Evolutionary conservation across 1,140 invertebrate species (phyloP).

Genomic region (Macrostomum lignano): DNA sequence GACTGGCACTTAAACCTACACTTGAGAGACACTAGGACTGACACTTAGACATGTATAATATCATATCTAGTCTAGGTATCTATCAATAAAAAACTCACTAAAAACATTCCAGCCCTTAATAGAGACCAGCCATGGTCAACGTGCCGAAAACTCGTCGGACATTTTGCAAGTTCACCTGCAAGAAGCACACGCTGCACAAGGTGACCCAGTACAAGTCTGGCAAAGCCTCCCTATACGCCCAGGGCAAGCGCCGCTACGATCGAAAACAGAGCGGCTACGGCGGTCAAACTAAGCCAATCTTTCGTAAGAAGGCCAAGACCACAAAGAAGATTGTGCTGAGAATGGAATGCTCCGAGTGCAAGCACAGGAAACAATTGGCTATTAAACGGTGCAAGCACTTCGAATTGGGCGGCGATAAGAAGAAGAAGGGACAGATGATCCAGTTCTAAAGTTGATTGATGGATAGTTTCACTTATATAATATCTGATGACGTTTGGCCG

Average conservation of each 20-base stretch:
- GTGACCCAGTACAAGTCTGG: conserved; percentile 99
- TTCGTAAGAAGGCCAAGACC: conserved; percentile 99
- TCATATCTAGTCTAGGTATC: no score
- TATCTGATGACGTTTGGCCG: no score
- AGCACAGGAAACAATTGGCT: conserved; percentile 76
- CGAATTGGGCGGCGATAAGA: conserved; percentile 96
- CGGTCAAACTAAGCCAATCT: conserved; percentile 98
- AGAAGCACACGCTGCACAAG: conserved; percentile 87
- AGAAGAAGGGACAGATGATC: conserved; percentile 74
- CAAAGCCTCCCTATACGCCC: conserved; percentile 42
- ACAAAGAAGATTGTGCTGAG: conserved; percentile 97
- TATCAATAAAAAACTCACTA: no score
- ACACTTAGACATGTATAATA: no score
- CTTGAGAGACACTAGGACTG: no score
- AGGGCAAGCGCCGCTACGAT: conserved; percentile 23
- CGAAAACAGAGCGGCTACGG: conserved; percentile 46
- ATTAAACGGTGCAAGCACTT: conserved; percentile 98
- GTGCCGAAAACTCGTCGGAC: conserved; percentile 3
- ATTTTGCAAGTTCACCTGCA: conserved; percentile 35
- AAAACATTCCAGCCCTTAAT: no score
- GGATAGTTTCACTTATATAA: no score
- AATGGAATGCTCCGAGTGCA: conserved; percentile 95
- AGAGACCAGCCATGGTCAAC: no score
- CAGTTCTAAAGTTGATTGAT: no score
- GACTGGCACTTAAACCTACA: no score